Evolutionary conservation across 2,888 invertebrate species (phyloP).

Genomic region (Dexiosoma caninum): DNA sequence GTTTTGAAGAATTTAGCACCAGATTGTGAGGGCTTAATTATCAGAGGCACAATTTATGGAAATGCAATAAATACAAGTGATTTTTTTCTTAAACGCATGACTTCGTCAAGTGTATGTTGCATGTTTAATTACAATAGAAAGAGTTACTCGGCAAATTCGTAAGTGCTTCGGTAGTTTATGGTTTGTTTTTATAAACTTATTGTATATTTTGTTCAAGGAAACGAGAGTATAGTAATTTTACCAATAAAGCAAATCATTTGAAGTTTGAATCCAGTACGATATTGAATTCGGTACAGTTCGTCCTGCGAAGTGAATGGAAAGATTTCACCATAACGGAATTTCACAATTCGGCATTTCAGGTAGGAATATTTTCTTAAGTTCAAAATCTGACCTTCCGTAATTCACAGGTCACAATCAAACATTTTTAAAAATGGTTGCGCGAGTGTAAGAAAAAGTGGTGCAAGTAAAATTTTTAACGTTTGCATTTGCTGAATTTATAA

Average conservation of each 20-base stretch:
- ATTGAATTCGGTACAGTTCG: conserved; percentile 72
- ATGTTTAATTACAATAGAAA: conserved; percentile 73
- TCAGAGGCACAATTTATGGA: conserved; percentile 70
- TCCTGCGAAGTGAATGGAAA: conserved; percentile 68
- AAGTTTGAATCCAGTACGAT: conserved; percentile 71
- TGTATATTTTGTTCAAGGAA: too few species aligned
- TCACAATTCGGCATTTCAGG: conserved; percentile 71
- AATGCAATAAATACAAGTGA: conserved; percentile 67
- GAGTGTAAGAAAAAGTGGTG: too few species aligned
- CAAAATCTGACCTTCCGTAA: too few species aligned
- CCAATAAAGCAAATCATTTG: conserved; percentile 42
- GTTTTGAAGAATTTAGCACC: conserved; percentile 70
- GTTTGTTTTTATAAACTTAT: not conserved
- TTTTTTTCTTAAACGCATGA: conserved; percentile 69
- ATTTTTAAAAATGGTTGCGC: too few species aligned
- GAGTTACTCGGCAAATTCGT: conserved; percentile 68
- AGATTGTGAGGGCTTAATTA: conserved; percentile 70
- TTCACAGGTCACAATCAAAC: too few species aligned
- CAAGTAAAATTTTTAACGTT: too few species aligned
- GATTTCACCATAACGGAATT: conserved; percentile 69
- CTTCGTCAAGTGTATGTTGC: conserved; percentile 74
- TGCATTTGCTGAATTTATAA: too few species aligned
- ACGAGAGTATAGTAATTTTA: too few species aligned
- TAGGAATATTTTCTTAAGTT: too few species aligned
- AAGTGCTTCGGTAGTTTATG: conserved; percentile 45